Conservation (phyloP, 2,888 invertebrate genomes). For the Timema cristinae region DNA sequence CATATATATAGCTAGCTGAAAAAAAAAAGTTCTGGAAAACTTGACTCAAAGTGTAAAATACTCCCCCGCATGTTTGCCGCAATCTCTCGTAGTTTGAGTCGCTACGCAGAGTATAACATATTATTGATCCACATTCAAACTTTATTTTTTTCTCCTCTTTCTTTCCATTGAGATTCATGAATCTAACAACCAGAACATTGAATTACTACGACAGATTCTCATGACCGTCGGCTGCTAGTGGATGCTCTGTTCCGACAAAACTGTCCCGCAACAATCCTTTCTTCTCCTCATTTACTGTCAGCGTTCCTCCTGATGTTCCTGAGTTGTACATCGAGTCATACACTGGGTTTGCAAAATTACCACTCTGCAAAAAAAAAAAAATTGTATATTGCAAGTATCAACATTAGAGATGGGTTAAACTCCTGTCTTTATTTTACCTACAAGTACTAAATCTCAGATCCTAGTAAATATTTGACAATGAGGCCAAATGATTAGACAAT, state of each 20-base stretch:
- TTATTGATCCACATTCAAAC: no score
- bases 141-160: no score
- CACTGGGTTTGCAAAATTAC: conserved; percentile 81
- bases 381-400: background rate
- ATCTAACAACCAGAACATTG: background rate
- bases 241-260: conserved; percentile 26
- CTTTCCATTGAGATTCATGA: background rate
- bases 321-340: conserved; percentile 73
- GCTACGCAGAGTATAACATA: no score
- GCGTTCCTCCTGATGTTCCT: conserved; percentile 37
- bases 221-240: conserved; percentile 21
- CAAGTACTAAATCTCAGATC: no score
- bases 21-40: no score
- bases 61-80: no score
- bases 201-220: conserved; percentile 25
- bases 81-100: no score
- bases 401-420: background rate
- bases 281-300: conserved; percentile 46
- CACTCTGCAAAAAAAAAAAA: conserved; percentile 47
- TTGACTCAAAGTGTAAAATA: no score
- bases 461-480: background rate
- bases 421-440: no score
- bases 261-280: conserved; percentile 42
- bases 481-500: conserved; percentile 22
- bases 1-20: no score